These are phyloP conservation scores for Manduca sexta DNA, from an alignment of 1,140 invertebrate genomes.

Conservation along the genomic window DNA sequence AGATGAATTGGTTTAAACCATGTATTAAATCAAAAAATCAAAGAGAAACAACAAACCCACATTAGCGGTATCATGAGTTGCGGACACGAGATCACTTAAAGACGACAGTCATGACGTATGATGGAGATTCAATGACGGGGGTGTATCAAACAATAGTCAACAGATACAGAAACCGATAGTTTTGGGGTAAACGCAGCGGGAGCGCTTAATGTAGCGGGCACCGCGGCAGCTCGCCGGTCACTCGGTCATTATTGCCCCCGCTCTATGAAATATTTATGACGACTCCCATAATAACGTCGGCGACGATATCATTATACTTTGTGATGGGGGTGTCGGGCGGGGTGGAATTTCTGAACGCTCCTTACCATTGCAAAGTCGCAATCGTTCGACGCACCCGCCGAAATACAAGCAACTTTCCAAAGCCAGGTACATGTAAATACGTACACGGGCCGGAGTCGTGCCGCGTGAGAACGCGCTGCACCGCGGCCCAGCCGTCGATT, in stretches of 20 bases:
- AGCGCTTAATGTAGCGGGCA: neutral
- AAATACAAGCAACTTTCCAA: constrained; percentile 29
- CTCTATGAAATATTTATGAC: constrained; percentile 73
- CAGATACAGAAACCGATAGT: neutral
- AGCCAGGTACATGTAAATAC: constrained; percentile 2
- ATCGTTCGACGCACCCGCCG: constrained; percentile 39
- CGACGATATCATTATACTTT: constrained; percentile 75
- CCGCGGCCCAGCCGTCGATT: constrained; percentile 1
- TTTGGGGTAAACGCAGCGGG: neutral
- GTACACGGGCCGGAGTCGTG: neutral
- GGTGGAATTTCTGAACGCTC: constrained; percentile 73
- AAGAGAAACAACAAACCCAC: too few relatives aligned
- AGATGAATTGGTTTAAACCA: too few relatives aligned
- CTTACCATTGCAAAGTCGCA: constrained; percentile 74
- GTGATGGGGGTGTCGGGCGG: constrained; percentile 69
- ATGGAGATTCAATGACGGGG: constrained; percentile 9
- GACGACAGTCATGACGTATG: neutral
- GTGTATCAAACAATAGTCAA: constrained; percentile 9
- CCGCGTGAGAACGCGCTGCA: neutral
- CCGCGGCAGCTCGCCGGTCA: constrained; percentile 48
- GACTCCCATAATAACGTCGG: constrained; percentile 72
- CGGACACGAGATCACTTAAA: neutral
- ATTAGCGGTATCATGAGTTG: too few relatives aligned
- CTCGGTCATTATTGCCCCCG: constrained; percentile 67
- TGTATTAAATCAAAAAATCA: too few relatives aligned